Conservation (phyloP, 2,113 vertebrate genomes). For the Oreotragus oreotragus region DNA sequence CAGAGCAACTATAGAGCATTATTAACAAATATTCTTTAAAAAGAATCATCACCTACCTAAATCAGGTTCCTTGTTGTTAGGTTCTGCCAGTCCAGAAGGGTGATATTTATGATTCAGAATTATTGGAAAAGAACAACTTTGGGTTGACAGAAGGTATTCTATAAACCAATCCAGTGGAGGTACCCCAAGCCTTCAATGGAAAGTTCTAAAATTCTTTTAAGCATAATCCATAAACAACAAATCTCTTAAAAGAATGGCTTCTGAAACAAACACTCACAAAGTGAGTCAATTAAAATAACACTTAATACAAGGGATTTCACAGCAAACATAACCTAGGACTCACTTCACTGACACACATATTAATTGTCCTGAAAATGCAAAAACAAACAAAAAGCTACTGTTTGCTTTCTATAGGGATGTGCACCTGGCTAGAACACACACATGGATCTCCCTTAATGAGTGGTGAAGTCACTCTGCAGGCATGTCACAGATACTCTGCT, state of each 20-base stretch:
- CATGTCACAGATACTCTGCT: neutral
- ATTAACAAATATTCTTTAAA: neutral
- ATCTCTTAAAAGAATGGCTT: constrained; percentile 11
- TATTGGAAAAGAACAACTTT: neutral
- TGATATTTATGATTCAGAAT: neutral
- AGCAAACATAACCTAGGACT: neutral
- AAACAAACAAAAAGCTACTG: neutral
- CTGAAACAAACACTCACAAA: neutral
- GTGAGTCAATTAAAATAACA: neutral
- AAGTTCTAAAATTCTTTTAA: neutral
- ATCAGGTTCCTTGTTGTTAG: neutral
- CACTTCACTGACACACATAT: neutral
- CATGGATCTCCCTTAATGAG: neutral
- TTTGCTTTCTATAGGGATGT: neutral
- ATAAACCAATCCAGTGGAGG: neutral
- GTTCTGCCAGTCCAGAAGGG: neutral
- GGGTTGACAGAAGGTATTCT: neutral
- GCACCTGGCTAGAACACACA: neutral
- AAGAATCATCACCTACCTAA: neutral
- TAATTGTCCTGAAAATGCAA: neutral
- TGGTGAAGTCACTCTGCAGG: neutral
- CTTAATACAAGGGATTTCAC: constrained; percentile 11
- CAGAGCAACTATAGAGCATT: neutral
- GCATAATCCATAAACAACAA: neutral
- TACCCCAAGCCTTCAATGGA: neutral